These are phyloP conservation scores for Cataglyphis rosenhaueri DNA, from an alignment of 2,888 invertebrate species.

Conservation along the genomic window DNA sequence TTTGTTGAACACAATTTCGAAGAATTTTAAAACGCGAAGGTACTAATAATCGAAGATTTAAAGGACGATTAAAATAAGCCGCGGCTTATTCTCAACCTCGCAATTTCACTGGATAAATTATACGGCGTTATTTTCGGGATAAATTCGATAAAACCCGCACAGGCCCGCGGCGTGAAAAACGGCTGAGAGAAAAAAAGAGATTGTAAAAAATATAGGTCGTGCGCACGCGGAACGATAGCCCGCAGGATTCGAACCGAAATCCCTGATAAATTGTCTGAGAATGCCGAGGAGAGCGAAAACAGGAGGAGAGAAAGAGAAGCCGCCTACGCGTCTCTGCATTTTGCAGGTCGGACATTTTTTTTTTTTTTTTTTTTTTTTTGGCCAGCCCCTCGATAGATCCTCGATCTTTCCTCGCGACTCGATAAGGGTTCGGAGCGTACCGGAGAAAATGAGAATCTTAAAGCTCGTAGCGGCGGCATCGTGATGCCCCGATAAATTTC, in stretches of 20 bases:
- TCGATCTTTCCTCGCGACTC: slow-evolving; percentile 56
- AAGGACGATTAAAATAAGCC: slow-evolving; percentile 25
- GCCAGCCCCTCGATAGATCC: slow-evolving; percentile 55
- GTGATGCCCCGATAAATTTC: slow-evolving; percentile 27
- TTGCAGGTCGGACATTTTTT: slow-evolving; percentile 41
- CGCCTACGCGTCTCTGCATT: slow-evolving; percentile 32
- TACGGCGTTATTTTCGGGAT: slow-evolving; percentile 49
- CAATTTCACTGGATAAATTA: slow-evolving; percentile 39
- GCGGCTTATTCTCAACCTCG: slow-evolving; percentile 30
- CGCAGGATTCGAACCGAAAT: slow-evolving; percentile 72
- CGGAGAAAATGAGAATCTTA: slow-evolving; percentile 60
- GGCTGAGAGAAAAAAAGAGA: slow-evolving; percentile 34
- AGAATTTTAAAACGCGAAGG: neutral
- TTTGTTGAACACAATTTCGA: neutral
- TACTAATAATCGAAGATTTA: slow-evolving; percentile 24
- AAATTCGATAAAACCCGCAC: slow-evolving; percentile 53
- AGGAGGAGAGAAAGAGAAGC: neutral
- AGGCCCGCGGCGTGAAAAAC: slow-evolving; percentile 40
- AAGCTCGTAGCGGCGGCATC: neutral
- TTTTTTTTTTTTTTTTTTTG: neutral
- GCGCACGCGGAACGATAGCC: slow-evolving; percentile 63
- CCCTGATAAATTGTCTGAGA: slow-evolving; percentile 69
- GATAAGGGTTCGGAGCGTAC: slow-evolving; percentile 64
- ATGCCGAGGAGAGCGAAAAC: slow-evolving; percentile 19
- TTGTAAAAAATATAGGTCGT: slow-evolving; percentile 55